phyloP scores from a whole-genome alignment of 2,113 vertebrate genomes.

The Thunnus thynnus region DNA sequence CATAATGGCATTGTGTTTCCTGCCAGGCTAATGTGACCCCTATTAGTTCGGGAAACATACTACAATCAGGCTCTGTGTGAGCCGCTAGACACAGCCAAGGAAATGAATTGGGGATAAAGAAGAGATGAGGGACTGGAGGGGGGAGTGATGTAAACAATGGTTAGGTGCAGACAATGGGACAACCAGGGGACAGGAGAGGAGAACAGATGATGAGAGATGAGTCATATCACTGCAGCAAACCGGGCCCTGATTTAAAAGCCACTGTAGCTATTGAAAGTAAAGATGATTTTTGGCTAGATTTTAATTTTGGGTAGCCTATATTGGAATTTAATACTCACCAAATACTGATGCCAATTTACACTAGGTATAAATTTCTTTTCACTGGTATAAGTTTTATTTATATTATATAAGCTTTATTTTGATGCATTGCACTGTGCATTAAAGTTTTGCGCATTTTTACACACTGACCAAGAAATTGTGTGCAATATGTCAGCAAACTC shows the following conservation, averaged over 20 bases:
- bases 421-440: too few species aligned
- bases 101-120: constrained; percentile 52
- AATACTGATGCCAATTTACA: neutral
- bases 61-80: constrained; percentile 50
- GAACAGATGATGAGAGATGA: constrained; percentile 75
- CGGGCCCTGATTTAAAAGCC: constrained; percentile 68
- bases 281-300: constrained; percentile 25
- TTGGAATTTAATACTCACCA: constrained; percentile 1
- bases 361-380: neutral
- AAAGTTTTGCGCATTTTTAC: too few species aligned
- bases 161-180: constrained; percentile 65
- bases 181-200: constrained; percentile 49
- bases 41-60: constrained; percentile 70
- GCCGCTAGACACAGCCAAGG: constrained; percentile 40
- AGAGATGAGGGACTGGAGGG: constrained; percentile 29
- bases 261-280: constrained; percentile 43
- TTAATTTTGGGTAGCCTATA: constrained; percentile 3
- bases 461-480: too few species aligned
- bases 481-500: too few species aligned
- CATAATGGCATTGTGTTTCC: constrained; percentile 77
- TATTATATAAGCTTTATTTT: too few species aligned
- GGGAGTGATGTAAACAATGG: constrained; percentile 62
- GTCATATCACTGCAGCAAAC: constrained; percentile 80
- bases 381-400: neutral
- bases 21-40: constrained; percentile 77